Evolutionary conservation across 1,140 invertebrate species (phyloP).

Genomic region (Rhyacophila brunnea): DNA sequence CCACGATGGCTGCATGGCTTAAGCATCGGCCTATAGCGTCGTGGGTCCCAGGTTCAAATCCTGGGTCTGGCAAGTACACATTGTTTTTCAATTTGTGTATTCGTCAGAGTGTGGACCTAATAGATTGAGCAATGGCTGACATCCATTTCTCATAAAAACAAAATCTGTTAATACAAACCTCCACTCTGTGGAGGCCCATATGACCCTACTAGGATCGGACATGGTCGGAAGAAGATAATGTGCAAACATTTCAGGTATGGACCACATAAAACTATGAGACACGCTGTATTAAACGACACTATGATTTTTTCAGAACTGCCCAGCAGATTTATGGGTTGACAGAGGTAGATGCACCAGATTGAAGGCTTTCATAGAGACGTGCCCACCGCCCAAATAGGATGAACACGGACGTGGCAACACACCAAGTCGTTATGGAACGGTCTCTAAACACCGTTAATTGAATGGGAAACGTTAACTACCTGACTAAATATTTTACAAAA

Average conservation of each 20-base stretch:
- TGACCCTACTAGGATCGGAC: not conserved
- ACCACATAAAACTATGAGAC: not conserved
- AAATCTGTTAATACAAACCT: no score
- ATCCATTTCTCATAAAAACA: not conserved
- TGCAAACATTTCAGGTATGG: no score
- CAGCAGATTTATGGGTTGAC: constrained; percentile 2
- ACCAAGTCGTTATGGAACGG: no score
- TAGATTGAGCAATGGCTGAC: not conserved
- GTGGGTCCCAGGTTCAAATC: no score
- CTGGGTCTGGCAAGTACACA: no score
- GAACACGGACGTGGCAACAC: no score
- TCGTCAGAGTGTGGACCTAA: no score
- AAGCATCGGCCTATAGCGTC: no score
- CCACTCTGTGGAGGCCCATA: no score
- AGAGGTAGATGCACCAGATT: constrained; percentile 11
- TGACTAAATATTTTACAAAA: not conserved
- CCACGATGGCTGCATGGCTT: no score
- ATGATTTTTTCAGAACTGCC: constrained; percentile 22
- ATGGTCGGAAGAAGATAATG: no score
- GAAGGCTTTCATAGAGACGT: constrained; percentile 13
- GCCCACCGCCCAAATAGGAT: not conserved
- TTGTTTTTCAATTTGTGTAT: no score
- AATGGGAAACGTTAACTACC: not conserved
- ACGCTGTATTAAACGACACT: not conserved
- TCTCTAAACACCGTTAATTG: not conserved